These are phyloP conservation scores for Pantherophis guttatus DNA, from an alignment of 2,113 vertebrate species.

Conservation along the genomic window DNA sequence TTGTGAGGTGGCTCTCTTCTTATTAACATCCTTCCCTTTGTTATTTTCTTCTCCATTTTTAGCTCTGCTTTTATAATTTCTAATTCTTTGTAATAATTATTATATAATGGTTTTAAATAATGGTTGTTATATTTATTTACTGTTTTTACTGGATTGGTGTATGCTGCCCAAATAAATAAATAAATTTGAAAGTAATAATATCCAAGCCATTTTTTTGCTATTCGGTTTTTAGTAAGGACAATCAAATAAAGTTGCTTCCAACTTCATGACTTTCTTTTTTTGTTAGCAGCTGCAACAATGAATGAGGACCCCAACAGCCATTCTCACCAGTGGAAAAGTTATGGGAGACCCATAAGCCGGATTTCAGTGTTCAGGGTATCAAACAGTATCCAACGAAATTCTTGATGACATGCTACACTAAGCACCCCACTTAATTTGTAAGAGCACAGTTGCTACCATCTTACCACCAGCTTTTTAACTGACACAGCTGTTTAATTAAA, in stretches of 20 bases:
- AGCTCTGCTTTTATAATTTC: too few relatives aligned
- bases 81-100: too few relatives aligned
- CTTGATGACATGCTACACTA: neutral
- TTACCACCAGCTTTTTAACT: neutral
- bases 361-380: neutral
- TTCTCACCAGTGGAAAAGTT: neutral
- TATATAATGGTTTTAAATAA: too few relatives aligned
- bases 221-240: neutral
- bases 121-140: too few relatives aligned
- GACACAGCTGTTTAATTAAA: neutral
- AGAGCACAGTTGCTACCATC: neutral
- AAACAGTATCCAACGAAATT: neutral
- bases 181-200: neutral
- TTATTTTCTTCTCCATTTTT: too few relatives aligned
- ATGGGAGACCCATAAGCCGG: neutral
- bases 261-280: neutral
- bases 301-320: neutral
- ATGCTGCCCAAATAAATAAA: neutral
- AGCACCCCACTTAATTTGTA: neutral
- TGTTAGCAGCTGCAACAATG: neutral
- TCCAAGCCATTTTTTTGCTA: neutral
- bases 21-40: too few relatives aligned
- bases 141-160: too few relatives aligned
- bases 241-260: neutral
- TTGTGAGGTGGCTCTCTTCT: too few relatives aligned